Percentiles rank a stretch among this genome's conserved stretches.
These are phyloP conservation scores for Willowsia nigromaculata DNA, from an alignment of 2,888 invertebrate genomes.

Conservation along the genomic window DNA sequence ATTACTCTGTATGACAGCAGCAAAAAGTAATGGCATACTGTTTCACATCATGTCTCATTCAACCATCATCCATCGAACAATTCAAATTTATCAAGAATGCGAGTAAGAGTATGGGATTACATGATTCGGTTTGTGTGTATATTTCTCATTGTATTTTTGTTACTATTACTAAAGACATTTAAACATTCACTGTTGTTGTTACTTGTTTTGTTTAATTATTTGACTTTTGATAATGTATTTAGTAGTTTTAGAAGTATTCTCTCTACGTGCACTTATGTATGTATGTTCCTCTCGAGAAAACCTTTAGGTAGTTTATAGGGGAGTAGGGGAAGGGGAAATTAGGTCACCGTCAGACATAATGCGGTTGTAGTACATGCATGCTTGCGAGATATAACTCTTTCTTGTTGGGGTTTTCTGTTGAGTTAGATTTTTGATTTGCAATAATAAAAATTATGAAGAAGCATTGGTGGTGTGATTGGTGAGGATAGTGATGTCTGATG, in stretches of 20 bases:
- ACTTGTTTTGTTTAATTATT: background rate
- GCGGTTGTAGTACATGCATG: constrained; percentile 45
- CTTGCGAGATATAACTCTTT: constrained; percentile 14
- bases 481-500: background rate
- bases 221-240: background rate
- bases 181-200: too few species aligned
- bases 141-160: background rate
- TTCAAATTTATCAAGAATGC: background rate
- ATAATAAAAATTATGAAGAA: constrained; percentile 23
- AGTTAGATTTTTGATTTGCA: constrained; percentile 37
- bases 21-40: background rate
- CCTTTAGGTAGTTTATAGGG: constrained; percentile 29
- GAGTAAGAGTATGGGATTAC: constrained; percentile 7
- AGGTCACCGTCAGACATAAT: constrained; percentile 60
- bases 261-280: background rate
- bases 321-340: constrained; percentile 53
- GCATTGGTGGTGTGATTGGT: background rate
- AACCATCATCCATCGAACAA: background rate
- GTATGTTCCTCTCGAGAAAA: background rate
- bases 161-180: too few species aligned
- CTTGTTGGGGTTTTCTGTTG: background rate
- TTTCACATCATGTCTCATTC: background rate
- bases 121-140: background rate
- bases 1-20: background rate
- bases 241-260: too few species aligned